Conservation (phyloP, 2,797 vertebrate genomes). For the Sebastes cheni region DNA sequence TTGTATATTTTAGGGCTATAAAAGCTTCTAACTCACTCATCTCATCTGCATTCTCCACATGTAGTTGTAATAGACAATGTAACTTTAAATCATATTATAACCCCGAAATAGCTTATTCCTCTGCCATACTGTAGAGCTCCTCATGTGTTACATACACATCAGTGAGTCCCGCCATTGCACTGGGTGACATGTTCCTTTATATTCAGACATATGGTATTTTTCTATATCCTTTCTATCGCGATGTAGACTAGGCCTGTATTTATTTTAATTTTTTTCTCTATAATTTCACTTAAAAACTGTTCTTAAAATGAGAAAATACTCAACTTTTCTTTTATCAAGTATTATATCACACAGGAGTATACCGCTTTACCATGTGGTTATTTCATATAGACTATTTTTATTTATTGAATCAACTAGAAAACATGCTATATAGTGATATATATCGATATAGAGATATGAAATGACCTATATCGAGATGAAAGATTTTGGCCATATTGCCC, state of each 20-base stretch:
- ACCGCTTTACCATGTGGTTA: too few species aligned
- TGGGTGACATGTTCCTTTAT: background rate
- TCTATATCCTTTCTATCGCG: too few species aligned
- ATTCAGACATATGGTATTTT: background rate
- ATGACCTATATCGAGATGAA: too few species aligned
- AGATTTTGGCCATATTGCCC: too few species aligned
- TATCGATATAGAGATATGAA: rapidly evolving
- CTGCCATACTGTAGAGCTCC: background rate
- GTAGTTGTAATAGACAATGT: background rate
- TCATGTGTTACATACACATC: background rate
- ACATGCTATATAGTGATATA: too few species aligned
- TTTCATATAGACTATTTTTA: too few species aligned
- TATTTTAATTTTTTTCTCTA: rapidly evolving
- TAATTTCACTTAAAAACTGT: too few species aligned
- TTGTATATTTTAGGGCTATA: background rate
- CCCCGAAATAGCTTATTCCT: rapidly evolving
- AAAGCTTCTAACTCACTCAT: background rate
- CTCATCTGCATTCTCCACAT: background rate
- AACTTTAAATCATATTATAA: background rate
- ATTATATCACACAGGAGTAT: too few species aligned
- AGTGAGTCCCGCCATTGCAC: background rate
- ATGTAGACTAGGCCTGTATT: too few species aligned
- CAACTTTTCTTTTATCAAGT: too few species aligned
- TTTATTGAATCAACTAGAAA: too few species aligned
- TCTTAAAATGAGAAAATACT: too few species aligned